Conservation (phyloP, 1,140 invertebrate genomes). For the Nephotettix cincticeps region DNA sequence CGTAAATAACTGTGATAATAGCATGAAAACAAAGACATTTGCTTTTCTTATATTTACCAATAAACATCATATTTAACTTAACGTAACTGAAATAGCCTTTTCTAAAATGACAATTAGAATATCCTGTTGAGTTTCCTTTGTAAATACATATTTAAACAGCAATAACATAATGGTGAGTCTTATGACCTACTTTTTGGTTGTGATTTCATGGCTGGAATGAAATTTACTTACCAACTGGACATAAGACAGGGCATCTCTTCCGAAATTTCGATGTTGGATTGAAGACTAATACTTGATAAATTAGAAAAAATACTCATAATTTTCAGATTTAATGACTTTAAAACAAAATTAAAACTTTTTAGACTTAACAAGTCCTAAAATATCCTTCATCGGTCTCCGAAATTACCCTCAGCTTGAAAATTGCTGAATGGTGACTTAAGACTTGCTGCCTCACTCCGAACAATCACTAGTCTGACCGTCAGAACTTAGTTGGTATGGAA, state of each 20-base stretch:
- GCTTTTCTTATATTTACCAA: too few relatives aligned
- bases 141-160: too few relatives aligned
- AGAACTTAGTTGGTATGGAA: too few relatives aligned
- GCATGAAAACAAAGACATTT: too few relatives aligned
- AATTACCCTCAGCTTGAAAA: neutral
- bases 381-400: slow-evolving; percentile 15
- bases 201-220: neutral
- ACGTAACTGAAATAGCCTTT: too few relatives aligned
- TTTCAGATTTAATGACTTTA: neutral
- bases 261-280: slow-evolving; percentile 1
- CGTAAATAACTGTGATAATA: too few relatives aligned
- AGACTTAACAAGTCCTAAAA: slow-evolving; percentile 17
- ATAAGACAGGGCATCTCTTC: slow-evolving; percentile 10
- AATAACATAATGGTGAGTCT: too few relatives aligned
- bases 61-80: too few relatives aligned
- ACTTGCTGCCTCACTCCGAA: neutral
- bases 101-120: too few relatives aligned
- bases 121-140: too few relatives aligned
- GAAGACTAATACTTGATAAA: slow-evolving; percentile 8
- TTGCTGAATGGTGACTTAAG: neutral
- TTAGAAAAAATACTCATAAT: slow-evolving; percentile 18
- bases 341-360: slow-evolving; percentile 21
- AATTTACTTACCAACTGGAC: slow-evolving; percentile 12
- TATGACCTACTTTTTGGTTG: too few relatives aligned
- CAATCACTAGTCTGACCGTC: too few relatives aligned